Percentiles rank a stretch among this genome's conserved stretches.
These are phyloP conservation scores for Liopterus haemorrhoidalis DNA, from an alignment of 2,888 invertebrate genomes.

Conservation along the genomic window DNA sequence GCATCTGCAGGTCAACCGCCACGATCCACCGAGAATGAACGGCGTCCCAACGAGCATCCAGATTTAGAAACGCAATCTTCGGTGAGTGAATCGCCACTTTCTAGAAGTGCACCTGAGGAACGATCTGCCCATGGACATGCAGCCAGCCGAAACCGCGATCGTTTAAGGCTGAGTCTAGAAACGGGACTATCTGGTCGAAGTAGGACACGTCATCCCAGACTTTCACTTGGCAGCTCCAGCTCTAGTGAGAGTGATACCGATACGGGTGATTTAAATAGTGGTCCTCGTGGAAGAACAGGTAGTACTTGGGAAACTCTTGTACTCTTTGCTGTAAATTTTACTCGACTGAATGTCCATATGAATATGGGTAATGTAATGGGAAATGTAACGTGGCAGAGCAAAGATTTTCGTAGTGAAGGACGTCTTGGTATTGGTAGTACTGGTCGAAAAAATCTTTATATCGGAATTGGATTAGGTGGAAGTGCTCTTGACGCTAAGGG, in stretches of 20 bases:
- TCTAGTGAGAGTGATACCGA: no score
- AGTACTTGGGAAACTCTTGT: conserved; percentile 94
- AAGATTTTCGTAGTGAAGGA: conserved; percentile 87
- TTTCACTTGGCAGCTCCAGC: no score
- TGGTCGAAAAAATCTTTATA: conserved; percentile 88
- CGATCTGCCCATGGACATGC: no score
- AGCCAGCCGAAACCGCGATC: no score
- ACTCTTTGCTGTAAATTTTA: conserved; percentile 92
- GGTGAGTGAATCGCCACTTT: no score
- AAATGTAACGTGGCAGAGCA: conserved; percentile 91
- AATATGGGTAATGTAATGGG: conserved; percentile 99
- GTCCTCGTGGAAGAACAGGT: conserved; percentile 56
- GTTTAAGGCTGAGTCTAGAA: no score
- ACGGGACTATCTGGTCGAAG: no score
- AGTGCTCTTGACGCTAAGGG: conserved; percentile 93
- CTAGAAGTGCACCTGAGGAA: no score
- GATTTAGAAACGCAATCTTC: conserved; percentile 21
- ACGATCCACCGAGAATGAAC: conserved; percentile 30
- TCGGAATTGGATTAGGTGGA: conserved; percentile 80
- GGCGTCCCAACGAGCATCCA: neutral
- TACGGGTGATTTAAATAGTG: no score
- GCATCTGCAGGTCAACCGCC: conserved; percentile 37
- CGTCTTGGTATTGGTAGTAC: conserved; percentile 89
- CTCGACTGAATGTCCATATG: conserved; percentile 93
- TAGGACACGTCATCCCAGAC: no score